Conservation (phyloP, 2,113 vertebrate species). For the Parus major region DNA sequence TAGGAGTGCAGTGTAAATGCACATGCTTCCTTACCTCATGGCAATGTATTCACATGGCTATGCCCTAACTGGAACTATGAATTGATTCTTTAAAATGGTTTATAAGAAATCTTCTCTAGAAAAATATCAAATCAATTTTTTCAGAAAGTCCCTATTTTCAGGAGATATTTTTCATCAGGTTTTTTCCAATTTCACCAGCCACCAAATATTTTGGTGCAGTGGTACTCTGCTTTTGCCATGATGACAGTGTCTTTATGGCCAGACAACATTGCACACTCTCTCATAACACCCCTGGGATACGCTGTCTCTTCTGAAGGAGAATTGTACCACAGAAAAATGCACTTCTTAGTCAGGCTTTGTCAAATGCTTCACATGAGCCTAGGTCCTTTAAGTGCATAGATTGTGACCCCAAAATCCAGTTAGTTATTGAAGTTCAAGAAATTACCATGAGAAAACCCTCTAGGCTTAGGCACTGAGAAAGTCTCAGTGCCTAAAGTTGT, state of each 20-base stretch:
- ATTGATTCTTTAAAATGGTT: background rate
- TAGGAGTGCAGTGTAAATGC: background rate
- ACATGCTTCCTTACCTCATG: background rate
- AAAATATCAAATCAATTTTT: background rate
- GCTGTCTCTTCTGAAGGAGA: background rate
- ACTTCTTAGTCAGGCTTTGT: background rate
- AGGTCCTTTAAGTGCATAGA: background rate
- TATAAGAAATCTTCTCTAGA: background rate
- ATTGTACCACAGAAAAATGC: background rate
- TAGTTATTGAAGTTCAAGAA: background rate
- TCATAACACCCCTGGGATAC: background rate
- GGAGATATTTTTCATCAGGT: background rate
- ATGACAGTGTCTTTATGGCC: background rate
- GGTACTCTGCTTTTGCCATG: accelerated
- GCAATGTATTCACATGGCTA: background rate
- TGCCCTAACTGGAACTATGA: background rate
- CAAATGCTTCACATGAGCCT: background rate
- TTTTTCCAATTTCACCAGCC: background rate
- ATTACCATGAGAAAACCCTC: background rate
- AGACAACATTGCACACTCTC: background rate
- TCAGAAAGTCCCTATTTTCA: background rate
- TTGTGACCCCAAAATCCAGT: background rate
- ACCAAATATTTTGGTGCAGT: background rate
- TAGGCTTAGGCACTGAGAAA: background rate
- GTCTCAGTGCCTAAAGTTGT: background rate